Percentiles rank a stretch among this genome's conserved stretches.
phyloP scores from a whole-genome alignment of 2,888 invertebrate genomes.

The Pyrrhia umbra region DNA sequence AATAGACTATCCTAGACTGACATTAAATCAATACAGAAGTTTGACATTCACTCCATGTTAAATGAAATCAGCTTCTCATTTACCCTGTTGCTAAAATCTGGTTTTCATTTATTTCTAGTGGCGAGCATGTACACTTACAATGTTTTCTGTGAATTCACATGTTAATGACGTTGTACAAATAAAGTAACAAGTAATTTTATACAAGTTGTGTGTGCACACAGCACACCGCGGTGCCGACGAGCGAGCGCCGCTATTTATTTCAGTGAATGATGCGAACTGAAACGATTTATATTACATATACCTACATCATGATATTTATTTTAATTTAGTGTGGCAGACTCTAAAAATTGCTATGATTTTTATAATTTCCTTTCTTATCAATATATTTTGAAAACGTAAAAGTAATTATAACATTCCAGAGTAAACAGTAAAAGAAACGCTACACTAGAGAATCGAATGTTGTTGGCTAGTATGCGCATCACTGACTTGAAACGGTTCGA shows the following conservation, averaged over 20 bases:
- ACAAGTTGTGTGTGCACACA: neutral
- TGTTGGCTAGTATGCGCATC: no score
- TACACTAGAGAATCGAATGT: no score
- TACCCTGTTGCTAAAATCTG: conserved; percentile 1
- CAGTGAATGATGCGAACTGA: conserved; percentile 26
- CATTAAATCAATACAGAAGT: no score
- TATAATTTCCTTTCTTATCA: no score
- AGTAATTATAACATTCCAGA: no score
- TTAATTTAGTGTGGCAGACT: conserved; percentile 11
- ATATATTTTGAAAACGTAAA: no score
- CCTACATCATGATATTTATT: conserved; percentile 6
- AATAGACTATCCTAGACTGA: no score
- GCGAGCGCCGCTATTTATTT: conserved; percentile 30
- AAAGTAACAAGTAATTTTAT: conserved; percentile 30
- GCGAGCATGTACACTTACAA: conserved; percentile 11
- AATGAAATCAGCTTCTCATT: neutral
- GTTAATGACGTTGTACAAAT: conserved; percentile 25
- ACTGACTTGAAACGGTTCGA: no score
- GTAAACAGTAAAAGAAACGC: no score
- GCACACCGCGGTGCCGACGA: neutral
- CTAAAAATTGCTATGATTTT: no score
- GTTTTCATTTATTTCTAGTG: neutral
- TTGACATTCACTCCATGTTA: neutral
- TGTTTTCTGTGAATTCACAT: conserved; percentile 5
- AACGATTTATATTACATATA: conserved; percentile 19